phyloP scores from a whole-genome alignment of 2,113 vertebrate genomes.

The Hassar affinis region DNA sequence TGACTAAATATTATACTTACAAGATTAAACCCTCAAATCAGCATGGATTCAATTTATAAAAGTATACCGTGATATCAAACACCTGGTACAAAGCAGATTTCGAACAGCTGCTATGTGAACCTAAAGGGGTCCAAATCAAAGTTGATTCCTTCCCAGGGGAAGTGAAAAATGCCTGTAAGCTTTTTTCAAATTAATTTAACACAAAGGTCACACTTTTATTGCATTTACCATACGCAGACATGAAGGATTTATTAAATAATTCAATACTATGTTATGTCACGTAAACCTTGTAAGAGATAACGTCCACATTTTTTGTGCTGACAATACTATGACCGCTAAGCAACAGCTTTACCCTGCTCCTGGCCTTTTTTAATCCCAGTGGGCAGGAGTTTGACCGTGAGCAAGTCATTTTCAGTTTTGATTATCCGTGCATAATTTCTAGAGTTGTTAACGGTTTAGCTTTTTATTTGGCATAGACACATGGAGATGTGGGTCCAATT shows the following conservation, averaged over 20 bases:
- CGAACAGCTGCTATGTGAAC: neutral
- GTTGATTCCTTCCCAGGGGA: neutral
- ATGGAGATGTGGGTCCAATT: neutral
- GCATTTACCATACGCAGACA: neutral
- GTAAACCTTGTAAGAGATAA: neutral
- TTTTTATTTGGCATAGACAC: neutral
- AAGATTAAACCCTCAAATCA: constrained; percentile 2
- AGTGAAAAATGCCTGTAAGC: neutral
- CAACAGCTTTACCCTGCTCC: neutral
- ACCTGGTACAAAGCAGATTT: neutral
- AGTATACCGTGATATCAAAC: neutral
- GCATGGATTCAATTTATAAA: neutral
- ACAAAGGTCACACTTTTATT: neutral
- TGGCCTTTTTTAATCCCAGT: neutral
- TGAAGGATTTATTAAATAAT: neutral
- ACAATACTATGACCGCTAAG: too few relatives aligned
- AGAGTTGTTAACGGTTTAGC: neutral
- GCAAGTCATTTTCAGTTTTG: neutral
- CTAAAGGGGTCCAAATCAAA: neutral
- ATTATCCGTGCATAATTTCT: neutral
- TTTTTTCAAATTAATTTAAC: neutral
- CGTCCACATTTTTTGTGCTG: too few relatives aligned
- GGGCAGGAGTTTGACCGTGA: neutral
- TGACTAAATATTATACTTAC: constrained; percentile 23
- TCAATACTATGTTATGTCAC: neutral